These are phyloP conservation scores for Pygmarrhopalites habei DNA, from an alignment of 1,140 invertebrate species.

Conservation along the genomic window DNA sequence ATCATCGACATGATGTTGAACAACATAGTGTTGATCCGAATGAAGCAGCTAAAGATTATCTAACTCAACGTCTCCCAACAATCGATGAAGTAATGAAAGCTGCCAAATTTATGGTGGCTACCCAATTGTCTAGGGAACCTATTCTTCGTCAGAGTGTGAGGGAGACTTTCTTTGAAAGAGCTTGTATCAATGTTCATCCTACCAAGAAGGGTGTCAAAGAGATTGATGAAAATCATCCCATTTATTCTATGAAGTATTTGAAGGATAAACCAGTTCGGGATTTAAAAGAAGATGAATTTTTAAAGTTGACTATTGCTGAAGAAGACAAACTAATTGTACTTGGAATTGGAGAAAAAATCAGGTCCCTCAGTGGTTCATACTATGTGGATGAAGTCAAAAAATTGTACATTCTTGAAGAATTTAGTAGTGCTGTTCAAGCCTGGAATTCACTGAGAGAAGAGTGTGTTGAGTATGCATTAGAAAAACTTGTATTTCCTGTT, in stretches of 20 bases:
- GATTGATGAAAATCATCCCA: slow-evolving; percentile 87
- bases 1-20: slow-evolving; percentile 93
- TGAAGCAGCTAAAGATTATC: slow-evolving; percentile 70
- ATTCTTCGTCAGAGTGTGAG: slow-evolving; percentile 75
- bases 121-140: slow-evolving; percentile 86
- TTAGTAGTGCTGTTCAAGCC: slow-evolving; percentile 87
- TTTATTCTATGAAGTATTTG: slow-evolving; percentile 84
- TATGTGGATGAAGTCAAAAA: slow-evolving; percentile 89
- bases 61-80: slow-evolving; percentile 52
- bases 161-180: slow-evolving; percentile 84
- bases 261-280: slow-evolving; percentile 91
- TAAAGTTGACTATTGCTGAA: slow-evolving; percentile 74
- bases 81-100: slow-evolving; percentile 77
- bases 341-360: slow-evolving; percentile 64
- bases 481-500: slow-evolving; percentile 79
- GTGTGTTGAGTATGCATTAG: slow-evolving; percentile 80
- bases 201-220: slow-evolving; percentile 88
- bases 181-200: slow-evolving; percentile 71
- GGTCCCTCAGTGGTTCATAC: slow-evolving; percentile 61
- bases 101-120: slow-evolving; percentile 87
- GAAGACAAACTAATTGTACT: slow-evolving; percentile 76
- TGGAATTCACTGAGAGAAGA: slow-evolving; percentile 88
- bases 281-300: slow-evolving; percentile 80
- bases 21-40: slow-evolving; percentile 73
- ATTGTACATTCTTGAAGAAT: slow-evolving; percentile 83